Base-by-base conservation (phyloP, 2,797 vertebrate genomes). In the Pseudochromis fuscus region DNA sequence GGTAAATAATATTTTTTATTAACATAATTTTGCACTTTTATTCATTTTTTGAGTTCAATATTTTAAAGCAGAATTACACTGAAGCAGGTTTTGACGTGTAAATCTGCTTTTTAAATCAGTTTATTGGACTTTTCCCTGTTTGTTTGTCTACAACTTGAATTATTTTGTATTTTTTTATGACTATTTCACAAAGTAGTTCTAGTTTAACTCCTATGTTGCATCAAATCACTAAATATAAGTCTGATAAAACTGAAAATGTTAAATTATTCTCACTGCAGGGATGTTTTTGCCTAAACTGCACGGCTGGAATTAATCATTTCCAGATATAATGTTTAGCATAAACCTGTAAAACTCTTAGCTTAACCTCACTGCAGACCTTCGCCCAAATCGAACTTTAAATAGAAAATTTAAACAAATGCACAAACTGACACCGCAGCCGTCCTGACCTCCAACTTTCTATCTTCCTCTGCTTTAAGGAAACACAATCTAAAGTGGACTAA, bases 371-470 rank as follows among this genome's bases (percentile, higher is more conserved):
- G 31, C 28, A 60, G 70, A 65, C 58, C 45, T 61, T 7, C 0
- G 53, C 21, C 50, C 55, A 6, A 33, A 9, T 18, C 11, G 10
- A 15, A 64, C 59, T 67, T 35, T 27, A 33, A 55, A 72, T n/a
- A 31, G 4, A 52, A 37, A 19, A 44, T 56, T 37, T 33, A 18
- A 8, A 13, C n/a, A 57, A 67, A 30, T 24, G 6, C 30, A 13
- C 40, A 40, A 7, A 46, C 21, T 25, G 21, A 52, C 45, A 35
- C 27, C 44, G 46, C 44, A 4, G 40, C 58, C 23, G 24, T 61
- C 30, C 8, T 46, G 68, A 79, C 71, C 74, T 61, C 15, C 56
- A 49, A 64, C 61, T 64, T 70, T 67, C 27, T 67, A 12, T 35
- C 5, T 35, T 35, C 4, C 8, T 18, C 16, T 21, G 25, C 63